phyloP scores from a whole-genome alignment of 2,888 invertebrate genomes.

The Lepidonotus clava region DNA sequence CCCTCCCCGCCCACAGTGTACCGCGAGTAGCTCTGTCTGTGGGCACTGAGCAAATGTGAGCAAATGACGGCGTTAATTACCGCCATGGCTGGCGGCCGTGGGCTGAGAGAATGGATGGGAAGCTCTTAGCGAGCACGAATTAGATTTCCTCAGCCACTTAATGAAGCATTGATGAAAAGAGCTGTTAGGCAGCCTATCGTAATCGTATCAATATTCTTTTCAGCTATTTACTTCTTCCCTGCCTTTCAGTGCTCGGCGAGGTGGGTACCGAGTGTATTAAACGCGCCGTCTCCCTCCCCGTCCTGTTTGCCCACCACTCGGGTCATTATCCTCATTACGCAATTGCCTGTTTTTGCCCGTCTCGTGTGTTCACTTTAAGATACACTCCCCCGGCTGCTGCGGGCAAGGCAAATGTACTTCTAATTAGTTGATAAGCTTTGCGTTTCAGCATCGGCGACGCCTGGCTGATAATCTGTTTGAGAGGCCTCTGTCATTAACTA shows the following conservation, averaged over 20 bases:
- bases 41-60: not conserved
- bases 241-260: not conserved
- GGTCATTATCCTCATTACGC: slow-evolving; percentile 7
- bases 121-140: slow-evolving; percentile 18
- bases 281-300: not conserved
- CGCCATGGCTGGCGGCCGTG: slow-evolving; percentile 38
- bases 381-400: not conserved
- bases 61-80: slow-evolving; percentile 41
- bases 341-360: not conserved
- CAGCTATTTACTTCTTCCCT: slow-evolving; percentile 26
- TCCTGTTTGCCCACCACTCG: not conserved
- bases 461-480: slow-evolving; percentile 3
- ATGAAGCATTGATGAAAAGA: slow-evolving; percentile 23
- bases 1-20: not conserved
- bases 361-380: not conserved
- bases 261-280: not conserved
- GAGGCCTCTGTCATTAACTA: slow-evolving; percentile 20
- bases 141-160: slow-evolving; percentile 45
- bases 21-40: not conserved
- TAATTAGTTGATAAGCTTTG: slow-evolving; percentile 45
- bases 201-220: slow-evolving; percentile 46
- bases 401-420: slow-evolving; percentile 30
- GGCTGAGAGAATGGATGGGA: slow-evolving; percentile 27
- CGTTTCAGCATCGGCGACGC: not conserved
- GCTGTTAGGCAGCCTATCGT: slow-evolving; percentile 14